phyloP scores from a whole-genome alignment of 2,113 vertebrate species.

The Megalops atlanticus region DNA sequence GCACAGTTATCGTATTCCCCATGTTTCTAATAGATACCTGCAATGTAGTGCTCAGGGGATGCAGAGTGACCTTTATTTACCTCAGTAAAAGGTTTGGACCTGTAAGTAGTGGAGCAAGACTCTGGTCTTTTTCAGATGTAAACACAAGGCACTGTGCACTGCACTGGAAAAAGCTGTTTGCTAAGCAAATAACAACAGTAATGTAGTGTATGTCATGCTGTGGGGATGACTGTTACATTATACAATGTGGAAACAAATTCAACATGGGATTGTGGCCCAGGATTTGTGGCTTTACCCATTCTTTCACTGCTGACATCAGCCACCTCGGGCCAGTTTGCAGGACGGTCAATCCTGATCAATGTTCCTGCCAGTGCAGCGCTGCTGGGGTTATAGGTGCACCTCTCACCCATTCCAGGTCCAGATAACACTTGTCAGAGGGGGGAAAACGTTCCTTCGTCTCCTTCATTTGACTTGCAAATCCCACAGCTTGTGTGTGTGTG shows the following conservation, averaged over 20 bases:
- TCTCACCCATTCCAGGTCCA: slow-evolving; percentile 37
- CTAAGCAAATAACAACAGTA: background rate
- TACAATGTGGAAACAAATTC: background rate
- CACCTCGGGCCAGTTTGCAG: slow-evolving; percentile 32
- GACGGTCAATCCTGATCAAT: slow-evolving; percentile 42
- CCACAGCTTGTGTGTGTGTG: background rate
- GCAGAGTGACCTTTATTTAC: background rate
- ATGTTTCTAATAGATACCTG: background rate
- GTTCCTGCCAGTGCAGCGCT: slow-evolving; percentile 32
- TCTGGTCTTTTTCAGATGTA: background rate
- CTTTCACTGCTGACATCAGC: background rate
- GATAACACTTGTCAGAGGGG: slow-evolving; percentile 37
- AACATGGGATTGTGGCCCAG: background rate
- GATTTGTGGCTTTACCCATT: background rate
- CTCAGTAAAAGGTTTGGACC: background rate
- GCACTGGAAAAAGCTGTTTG: background rate
- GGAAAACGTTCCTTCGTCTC: slow-evolving; percentile 16
- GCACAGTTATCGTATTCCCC: background rate
- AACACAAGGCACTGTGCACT: background rate
- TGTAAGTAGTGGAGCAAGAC: background rate
- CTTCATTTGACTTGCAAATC: slow-evolving; percentile 29
- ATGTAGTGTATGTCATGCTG: background rate
- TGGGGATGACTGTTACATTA: background rate
- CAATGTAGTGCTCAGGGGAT: background rate
- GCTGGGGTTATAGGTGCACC: slow-evolving; percentile 34